Evolutionary conservation across 1,140 invertebrate species (phyloP), one percentile per base, ranked within the genome.

Genomic region (Tetramorium alpestre): DNA sequence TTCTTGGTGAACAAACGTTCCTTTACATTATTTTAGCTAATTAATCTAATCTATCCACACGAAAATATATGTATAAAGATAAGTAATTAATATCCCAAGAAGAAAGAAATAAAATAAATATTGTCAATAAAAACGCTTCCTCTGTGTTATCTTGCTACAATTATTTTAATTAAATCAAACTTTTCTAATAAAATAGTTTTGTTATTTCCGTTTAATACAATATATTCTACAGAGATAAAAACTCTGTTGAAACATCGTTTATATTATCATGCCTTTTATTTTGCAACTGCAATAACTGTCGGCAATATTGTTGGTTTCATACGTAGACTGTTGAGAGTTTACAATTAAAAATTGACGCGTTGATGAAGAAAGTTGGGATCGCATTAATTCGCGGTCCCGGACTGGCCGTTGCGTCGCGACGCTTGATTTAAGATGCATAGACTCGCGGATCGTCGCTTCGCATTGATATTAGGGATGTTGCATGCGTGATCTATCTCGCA

Each of bases 401-500:
- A 67, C 28, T 51, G 28, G 62, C 7, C n/a, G 49, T 25, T 80
- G 47, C 60, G 47, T 67, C 18, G 77, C 33, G 47, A 44, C 33
- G 62, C 62, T 56, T 58, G 38, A 82, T 82, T 82, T 72, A 56
- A 82, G 65, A 72, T 82, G 47, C 65, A 82, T 82, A 72, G 78
- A 72, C 78, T 72, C 28, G 65, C n/a, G 65, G 41, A 47, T 47
- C 56, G 75, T 77, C 25, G 41, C 49, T 22, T 80, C 60, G 44
- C 60, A 64, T 38, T 69, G 78, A 72, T 58, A 58, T 82, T 65
- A 58, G n/a, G 28, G 44, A 6, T 44, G 38, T 82, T 82, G 51
- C 78, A 82, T 33, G 64, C 33, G 33, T 25, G 64, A 41, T 69
- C 44, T 65, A 33, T 11, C 62, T 78, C 22, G 47, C 64, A 81